These are phyloP conservation scores for Atethmia centrago DNA, from an alignment of 2,888 invertebrate genomes.

Conservation along the genomic window DNA sequence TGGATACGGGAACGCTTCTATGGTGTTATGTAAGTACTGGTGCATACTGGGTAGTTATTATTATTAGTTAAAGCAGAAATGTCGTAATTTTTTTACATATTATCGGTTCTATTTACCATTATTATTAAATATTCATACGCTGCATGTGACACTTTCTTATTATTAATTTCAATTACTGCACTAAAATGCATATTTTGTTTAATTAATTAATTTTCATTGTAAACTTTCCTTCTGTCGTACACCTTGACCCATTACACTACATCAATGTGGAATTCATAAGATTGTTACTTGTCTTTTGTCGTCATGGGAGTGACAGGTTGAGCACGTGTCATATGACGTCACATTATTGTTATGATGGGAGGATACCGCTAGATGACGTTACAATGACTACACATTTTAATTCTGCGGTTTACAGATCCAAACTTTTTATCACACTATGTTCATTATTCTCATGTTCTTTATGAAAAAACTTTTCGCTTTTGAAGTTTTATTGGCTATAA, in stretches of 20 bases:
- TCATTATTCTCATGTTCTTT: constrained; percentile 3
- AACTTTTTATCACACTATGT: neutral
- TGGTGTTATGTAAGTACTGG: constrained; percentile 83
- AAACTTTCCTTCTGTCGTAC: constrained; percentile 25
- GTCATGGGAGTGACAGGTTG: neutral
- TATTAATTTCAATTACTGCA: constrained; percentile 17
- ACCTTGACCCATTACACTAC: constrained; percentile 8
- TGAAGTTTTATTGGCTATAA: neutral
- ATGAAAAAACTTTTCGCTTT: neutral
- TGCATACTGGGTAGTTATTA: neutral
- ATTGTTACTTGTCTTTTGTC: neutral
- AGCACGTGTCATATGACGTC: constrained; percentile 10
- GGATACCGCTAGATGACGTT: neutral
- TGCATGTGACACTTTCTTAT: neutral
- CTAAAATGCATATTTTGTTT: neutral
- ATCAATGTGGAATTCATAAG: constrained; percentile 1
- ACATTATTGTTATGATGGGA: neutral
- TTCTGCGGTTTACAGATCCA: neutral
- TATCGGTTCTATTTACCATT: neutral
- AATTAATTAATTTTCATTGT: constrained; percentile 8
- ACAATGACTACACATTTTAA: neutral
- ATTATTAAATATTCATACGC: neutral
- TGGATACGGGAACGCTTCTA: constrained; percentile 89
- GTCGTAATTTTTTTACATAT: neutral
- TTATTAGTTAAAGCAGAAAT: neutral